Evolutionary conservation across 2,888 invertebrate genomes (phyloP).

Genomic region (Synanthedon myopaeformis): DNA sequence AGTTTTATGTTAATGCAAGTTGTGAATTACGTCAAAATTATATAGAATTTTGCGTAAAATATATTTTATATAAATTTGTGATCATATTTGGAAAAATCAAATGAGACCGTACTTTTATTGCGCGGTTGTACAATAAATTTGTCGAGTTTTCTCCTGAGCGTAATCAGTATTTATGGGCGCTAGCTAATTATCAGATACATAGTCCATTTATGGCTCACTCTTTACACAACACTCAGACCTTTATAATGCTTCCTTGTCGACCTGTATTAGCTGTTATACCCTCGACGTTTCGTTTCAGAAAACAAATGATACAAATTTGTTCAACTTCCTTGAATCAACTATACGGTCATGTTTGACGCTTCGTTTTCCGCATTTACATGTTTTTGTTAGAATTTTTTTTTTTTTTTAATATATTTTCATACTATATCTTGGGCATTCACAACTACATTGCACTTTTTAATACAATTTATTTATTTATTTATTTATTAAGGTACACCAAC

Average conservation of each 20-base stretch:
- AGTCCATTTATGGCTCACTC: constrained; percentile 13
- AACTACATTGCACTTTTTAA: background rate
- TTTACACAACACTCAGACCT: constrained; percentile 9
- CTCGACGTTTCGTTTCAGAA: constrained; percentile 18
- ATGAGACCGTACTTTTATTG: background rate
- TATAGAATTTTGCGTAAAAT: too few relatives aligned
- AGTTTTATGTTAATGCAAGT: too few relatives aligned
- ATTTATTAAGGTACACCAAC: too few relatives aligned
- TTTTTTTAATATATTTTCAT: too few relatives aligned
- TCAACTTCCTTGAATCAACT: constrained; percentile 33
- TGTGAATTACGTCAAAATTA: too few relatives aligned
- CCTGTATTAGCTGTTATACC: constrained; percentile 31
- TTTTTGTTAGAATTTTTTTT: background rate
- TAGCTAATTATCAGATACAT: constrained; percentile 14
- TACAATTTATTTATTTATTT: too few relatives aligned
- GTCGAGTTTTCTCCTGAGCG: constrained; percentile 9
- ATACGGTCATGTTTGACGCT: constrained; percentile 21
- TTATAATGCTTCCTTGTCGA: constrained; percentile 13
- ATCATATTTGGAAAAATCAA: background rate
- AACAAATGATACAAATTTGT: constrained; percentile 53
- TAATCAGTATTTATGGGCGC: constrained; percentile 16
- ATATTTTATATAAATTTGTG: too few relatives aligned
- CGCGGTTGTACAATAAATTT: constrained; percentile 5
- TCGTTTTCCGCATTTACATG: background rate
- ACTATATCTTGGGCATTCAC: background rate